These are phyloP conservation scores for Hyposmocoma kahamanoa DNA, from an alignment of 1,140 invertebrate species.

Conservation along the genomic window DNA sequence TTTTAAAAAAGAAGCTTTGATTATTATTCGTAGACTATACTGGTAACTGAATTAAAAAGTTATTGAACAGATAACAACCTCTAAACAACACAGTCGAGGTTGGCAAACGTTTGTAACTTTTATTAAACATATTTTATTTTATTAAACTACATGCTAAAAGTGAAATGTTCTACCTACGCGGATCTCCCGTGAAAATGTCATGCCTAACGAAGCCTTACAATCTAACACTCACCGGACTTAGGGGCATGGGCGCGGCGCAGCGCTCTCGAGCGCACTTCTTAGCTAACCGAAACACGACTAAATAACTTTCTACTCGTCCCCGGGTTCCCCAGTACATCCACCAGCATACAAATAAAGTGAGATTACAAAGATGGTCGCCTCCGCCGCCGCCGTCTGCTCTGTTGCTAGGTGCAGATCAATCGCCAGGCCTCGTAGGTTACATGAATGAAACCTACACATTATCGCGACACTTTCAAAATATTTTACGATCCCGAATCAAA, in stretches of 20 bases:
- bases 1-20: too few species aligned
- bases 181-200: constrained; percentile 45
- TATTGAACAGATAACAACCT: too few species aligned
- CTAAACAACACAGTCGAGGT: too few species aligned
- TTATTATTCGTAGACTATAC: too few species aligned
- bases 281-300: constrained; percentile 60
- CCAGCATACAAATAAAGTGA: constrained; percentile 13
- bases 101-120: too few species aligned
- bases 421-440: constrained; percentile 47
- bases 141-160: too few species aligned
- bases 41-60: too few species aligned
- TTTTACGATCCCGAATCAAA: too few species aligned
- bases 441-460: constrained; percentile 65
- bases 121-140: too few species aligned
- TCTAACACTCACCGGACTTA: constrained; percentile 65
- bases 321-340: constrained; percentile 47
- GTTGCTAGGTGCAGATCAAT: constrained; percentile 59
- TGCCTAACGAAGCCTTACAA: constrained; percentile 58
- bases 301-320: constrained; percentile 42
- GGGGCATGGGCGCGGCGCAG: constrained; percentile 67
- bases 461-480: constrained; percentile 16
- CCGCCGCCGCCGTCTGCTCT: constrained; percentile 32
- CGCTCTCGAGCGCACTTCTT: constrained; percentile 52
- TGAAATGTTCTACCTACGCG: constrained; percentile 24
- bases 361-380: constrained; percentile 32